Evolutionary conservation across 2,888 invertebrate species (phyloP), one percentile per base, ranked within the genome.

Genomic region (Xanthostigma xanthostigma): DNA sequence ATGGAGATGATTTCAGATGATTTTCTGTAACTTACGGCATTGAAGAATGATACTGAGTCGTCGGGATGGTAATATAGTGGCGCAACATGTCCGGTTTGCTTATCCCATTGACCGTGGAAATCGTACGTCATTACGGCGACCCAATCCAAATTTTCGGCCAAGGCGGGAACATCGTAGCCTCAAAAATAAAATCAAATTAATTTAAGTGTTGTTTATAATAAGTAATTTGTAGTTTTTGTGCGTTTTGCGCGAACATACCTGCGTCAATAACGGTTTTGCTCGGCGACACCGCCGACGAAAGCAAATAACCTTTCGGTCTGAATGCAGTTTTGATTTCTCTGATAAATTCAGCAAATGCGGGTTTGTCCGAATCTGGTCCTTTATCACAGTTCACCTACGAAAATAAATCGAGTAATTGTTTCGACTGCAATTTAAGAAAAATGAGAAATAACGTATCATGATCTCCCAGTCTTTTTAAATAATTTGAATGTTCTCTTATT

Each of bases 121-220:
- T 92, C 92, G 59, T 92, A 92, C 0, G 89, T 84, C 92, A 92
- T 92, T 0, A 92, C 88, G 1, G 90, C 86, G 44, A 92, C 85
- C 88, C 90, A 91, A 62, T 92, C 91, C 49, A 92, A 70, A 61
- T 84, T 76, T 55, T 76, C 71, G 0, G 84, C 80, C 4, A 92
- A 60, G 0, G 77, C 73, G 0, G 83, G 80, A 0, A 92, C 88
- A 59, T 91, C 84, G 61, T 92, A 92, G 0, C 84, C 75, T 59
- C 45, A 17, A 42, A 48, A n/a, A 43, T 40, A 45, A 36, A 34
- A 45, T 44, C 8, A 36, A 37, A 45, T 17, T 33, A 45, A 37
- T 10, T 37, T 38, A 13, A 11, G n/a, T 9, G 27, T 12, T 48
- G 3, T 27, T 27, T 27, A 27, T 27, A 27, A 3, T 27, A 27